Evolutionary conservation across 2,888 invertebrate genomes (phyloP).

Genomic region (Callimorpha dominula): DNA sequence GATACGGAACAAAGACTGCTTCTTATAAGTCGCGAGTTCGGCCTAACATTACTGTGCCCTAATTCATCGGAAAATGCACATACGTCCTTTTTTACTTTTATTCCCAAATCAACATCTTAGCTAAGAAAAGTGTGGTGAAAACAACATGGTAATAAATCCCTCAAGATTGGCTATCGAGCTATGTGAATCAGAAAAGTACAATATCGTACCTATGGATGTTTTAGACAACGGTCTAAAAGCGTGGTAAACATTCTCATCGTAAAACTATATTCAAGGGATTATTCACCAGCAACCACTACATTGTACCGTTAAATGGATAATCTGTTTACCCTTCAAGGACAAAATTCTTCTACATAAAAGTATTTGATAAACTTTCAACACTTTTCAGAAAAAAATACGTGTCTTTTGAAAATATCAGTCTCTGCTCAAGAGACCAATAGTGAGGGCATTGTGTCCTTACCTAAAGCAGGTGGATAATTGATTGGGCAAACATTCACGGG

Average conservation of each 20-base stretch:
- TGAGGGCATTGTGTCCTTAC: constrained; percentile 67
- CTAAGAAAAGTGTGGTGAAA: constrained; percentile 23
- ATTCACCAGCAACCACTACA: constrained; percentile 22
- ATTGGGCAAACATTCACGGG: constrained; percentile 78
- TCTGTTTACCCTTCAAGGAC: constrained; percentile 23
- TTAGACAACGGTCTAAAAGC: constrained; percentile 14
- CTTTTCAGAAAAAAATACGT: constrained; percentile 9
- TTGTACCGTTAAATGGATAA: constrained; percentile 24
- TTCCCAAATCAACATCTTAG: constrained; percentile 16
- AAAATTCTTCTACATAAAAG: neutral
- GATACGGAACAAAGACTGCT: no score
- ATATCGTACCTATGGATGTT: constrained; percentile 12
- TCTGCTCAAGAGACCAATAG: constrained; percentile 35
- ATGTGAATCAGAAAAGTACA: constrained; percentile 22
- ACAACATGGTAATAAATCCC: constrained; percentile 31
- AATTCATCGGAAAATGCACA: neutral
- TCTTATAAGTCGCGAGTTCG: neutral
- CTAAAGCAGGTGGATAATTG: constrained; percentile 82
- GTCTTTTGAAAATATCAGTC: constrained; percentile 32
- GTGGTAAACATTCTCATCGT: constrained; percentile 24
- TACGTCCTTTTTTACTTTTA: constrained; percentile 8
- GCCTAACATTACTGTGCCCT: neutral
- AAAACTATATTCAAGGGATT: constrained; percentile 29
- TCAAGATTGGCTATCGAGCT: constrained; percentile 26
- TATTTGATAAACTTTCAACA: neutral